Evolutionary conservation across 2,113 vertebrate genomes (phyloP).

Genomic region (Callorhinus ursinus): DNA sequence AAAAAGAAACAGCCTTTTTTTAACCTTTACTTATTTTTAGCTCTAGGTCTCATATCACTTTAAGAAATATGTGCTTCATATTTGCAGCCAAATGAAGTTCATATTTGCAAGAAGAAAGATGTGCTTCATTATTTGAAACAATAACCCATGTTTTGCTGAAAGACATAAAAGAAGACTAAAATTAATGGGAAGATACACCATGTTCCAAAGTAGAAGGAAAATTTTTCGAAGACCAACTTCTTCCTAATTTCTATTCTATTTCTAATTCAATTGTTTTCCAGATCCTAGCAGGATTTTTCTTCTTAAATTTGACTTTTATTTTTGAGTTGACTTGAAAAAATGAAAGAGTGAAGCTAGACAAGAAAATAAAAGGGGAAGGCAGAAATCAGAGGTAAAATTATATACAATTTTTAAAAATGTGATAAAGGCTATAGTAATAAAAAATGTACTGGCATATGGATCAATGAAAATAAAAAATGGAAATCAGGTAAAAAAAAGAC

Average conservation of each 20-base stretch:
- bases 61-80: constrained; percentile 48
- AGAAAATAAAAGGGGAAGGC: background rate
- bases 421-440: constrained; percentile 20
- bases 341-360: background rate
- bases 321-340: background rate
- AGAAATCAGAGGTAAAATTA: background rate
- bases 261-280: constrained; percentile 41
- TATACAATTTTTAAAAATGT: background rate
- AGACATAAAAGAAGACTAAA: constrained; percentile 20
- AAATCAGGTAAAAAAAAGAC: background rate
- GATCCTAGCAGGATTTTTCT: background rate
- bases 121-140: constrained; percentile 50
- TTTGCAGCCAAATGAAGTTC: constrained; percentile 22
- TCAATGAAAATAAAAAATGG: constrained; percentile 8
- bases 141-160: constrained; percentile 9
- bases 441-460: background rate
- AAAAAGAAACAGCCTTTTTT: constrained; percentile 25
- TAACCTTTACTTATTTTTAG: constrained; percentile 52
- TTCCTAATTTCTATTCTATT: background rate
- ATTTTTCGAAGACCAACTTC: background rate
- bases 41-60: constrained; percentile 48
- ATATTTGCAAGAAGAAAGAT: constrained; percentile 47
- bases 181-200: background rate
- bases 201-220: constrained; percentile 6
- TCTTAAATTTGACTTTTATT: background rate